phyloP scores from a whole-genome alignment of 1,140 invertebrate species.

The Batillaria attramentaria region DNA sequence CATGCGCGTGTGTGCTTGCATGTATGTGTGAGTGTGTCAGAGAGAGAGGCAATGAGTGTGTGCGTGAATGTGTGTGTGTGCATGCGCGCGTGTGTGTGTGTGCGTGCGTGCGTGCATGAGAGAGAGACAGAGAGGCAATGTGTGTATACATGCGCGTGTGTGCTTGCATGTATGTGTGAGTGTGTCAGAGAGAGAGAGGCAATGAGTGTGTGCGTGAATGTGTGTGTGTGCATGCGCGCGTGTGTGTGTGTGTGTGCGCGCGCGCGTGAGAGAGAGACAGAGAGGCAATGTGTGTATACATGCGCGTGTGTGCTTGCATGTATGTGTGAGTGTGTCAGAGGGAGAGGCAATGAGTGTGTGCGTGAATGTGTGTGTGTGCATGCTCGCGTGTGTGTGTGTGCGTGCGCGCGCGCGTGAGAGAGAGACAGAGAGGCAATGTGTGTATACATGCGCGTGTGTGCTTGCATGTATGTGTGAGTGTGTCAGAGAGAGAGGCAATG shows the following conservation, averaged over 20 bases:
- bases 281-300: not conserved
- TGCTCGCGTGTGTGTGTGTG: not conserved
- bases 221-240: not conserved
- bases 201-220: not conserved
- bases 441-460: not conserved
- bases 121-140: not conserved
- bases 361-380: not conserved
- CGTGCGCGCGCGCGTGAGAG: not conserved
- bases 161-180: not conserved
- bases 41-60: not conserved
- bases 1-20: not conserved
- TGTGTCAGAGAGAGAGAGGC: not conserved
- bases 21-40: not conserved
- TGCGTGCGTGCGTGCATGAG: not conserved
- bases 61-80: not conserved
- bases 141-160: not conserved
- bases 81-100: slow-evolving; percentile 9
- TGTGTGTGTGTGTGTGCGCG: not conserved
- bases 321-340: not conserved
- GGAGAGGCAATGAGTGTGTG: not conserved
- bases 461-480: not conserved
- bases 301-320: no score
- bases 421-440: not conserved
- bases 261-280: not conserved
- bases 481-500: not conserved